Base-by-base conservation (phyloP, 2,113 vertebrate species). In the western clawed frog (Xenopus tropicalis) region DNA sequence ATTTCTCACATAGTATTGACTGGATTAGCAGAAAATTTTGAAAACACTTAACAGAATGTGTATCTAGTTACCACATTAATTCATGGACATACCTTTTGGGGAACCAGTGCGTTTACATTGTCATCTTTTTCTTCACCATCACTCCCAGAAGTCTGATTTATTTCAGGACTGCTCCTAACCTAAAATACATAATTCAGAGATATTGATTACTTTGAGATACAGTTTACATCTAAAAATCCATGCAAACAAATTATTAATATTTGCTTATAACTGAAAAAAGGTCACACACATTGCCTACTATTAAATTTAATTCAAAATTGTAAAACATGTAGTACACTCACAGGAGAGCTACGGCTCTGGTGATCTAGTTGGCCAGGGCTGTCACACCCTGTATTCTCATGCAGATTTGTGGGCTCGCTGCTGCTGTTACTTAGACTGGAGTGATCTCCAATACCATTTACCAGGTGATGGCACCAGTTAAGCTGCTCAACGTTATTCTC, bases 391-490 rank as follows among this genome's bases (percentile, higher is more conserved):
- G 67, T 73, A 7, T 82, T 87, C 78, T 92, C 91, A 52, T 89
- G 90, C n/a, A 91, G 85, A 80, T 91, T 91, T 76, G 90, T 79
- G 65, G 87, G 82, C 79, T 93, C 91, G 75, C 88, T 91, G 84
- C 90, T 91, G 81, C 91, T 91, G 81, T 91, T 92, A 81, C 88
- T 93, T 24, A 92, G 87, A 74, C 88, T 92, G 11, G 85, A 91
- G 61, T 91, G 88, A 83, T 97, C 95, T 3, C 43, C 69, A 74
- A 86, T 82, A 44, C 92, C 92, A 79, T 93, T 93, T 70, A 98
- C 90, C 16, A 93, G 82, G 46, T 91, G 91, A 79, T 83, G 87
- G 79, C 90, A 90, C 95, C 96, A 96, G 79, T 83, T 91, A n/a
- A 91, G 85, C 13, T 72, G 70, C 37, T 85, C 90, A 20, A 88